Base-by-base conservation (phyloP, 2,797 vertebrate genomes). In the Sandelia bainsii region DNA sequence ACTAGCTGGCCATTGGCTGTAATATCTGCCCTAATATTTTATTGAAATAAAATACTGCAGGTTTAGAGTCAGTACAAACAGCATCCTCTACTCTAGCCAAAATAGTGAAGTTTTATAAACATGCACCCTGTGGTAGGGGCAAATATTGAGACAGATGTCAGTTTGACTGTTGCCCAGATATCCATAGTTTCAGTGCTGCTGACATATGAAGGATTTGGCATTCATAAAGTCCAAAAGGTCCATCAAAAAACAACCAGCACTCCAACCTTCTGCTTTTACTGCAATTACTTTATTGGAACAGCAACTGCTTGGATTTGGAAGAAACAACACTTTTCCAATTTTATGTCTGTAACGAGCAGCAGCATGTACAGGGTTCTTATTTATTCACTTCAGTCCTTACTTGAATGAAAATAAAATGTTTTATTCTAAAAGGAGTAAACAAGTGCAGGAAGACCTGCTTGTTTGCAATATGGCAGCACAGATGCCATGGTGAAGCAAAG, bases 111-210 rank as follows among this genome's bases (percentile, higher is more conserved):
- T 39, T 45, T 34, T 80, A 45, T 34, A 67, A 66, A 61, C 34
- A 60, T 40, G 54, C 32, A 52, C 52, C 66, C 53, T 61, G 40
- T 29, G 50, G 62, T 71, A 2, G 8, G 23, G 57, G 62, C 17
- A 69, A 79, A 83, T 72, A 82, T 54, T 66, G 16, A 68, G 69
- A 79, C 86, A 84, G 82, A 87, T 82, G 77, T 80, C 64, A 57
- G 68, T 78, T 72, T 72, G 62, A 79, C 75, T 72, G 60, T 23
- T 85, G 74, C 71, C 75, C 75, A 79, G 63, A 82, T 54, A 58
- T 53, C 59, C 49, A 67, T 58, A 62, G 58, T 74, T 72, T 69
- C 61, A 70, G 64, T 46, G 76, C 72, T 71, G 61, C 65, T 71
- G 61, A 84, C 77, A 81, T 48, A 62, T 45, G 69, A 59, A 81